These are phyloP conservation scores for Arbacia lixula DNA, from an alignment of 53 echinoderm and acorn worm genomes.

Conservation along the genomic window DNA sequence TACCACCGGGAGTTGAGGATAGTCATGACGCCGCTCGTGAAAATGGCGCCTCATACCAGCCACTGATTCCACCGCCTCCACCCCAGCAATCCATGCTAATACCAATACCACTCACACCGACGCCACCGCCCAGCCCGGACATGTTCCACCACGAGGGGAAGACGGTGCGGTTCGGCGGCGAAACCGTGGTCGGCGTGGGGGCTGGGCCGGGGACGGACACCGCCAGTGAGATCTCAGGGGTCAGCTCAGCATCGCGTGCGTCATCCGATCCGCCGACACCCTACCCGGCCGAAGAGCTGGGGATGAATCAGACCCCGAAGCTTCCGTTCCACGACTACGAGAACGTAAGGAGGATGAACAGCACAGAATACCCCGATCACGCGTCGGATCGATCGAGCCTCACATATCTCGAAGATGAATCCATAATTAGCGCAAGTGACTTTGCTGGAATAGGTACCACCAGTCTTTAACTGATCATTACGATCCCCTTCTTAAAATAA, in stretches of 20 bases:
- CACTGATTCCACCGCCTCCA: not conserved
- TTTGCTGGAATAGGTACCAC: not conserved
- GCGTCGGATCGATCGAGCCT: slow-evolving; percentile 1
- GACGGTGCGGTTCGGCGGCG: slow-evolving; percentile 26
- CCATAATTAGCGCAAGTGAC: slow-evolving; percentile 15
- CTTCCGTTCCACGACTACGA: too few relatives aligned
- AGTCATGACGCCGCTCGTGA: not conserved
- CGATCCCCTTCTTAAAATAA: too few relatives aligned
- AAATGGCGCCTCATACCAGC: not conserved
- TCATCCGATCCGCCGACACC: not conserved
- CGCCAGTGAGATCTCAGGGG: not conserved
- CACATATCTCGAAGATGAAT: slow-evolving; percentile 1
- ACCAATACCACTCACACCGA: too few relatives aligned
- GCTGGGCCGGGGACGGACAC: not conserved
- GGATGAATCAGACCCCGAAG: not conserved
- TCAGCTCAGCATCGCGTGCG: too few relatives aligned
- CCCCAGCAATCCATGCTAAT: too few relatives aligned
- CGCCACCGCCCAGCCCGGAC: too few relatives aligned
- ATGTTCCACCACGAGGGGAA: too few relatives aligned
- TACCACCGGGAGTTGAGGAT: not conserved
- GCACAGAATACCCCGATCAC: too few relatives aligned
- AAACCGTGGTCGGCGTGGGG: slow-evolving; percentile 18
- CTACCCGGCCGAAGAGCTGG: not conserved
- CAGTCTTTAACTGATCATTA: not conserved
- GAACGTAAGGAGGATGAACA: too few relatives aligned